Percentiles rank a stretch among this genome's conserved stretches.
Evolutionary conservation across 2,113 vertebrate species (phyloP).

Genomic region (Bostrychus sinensis): DNA sequence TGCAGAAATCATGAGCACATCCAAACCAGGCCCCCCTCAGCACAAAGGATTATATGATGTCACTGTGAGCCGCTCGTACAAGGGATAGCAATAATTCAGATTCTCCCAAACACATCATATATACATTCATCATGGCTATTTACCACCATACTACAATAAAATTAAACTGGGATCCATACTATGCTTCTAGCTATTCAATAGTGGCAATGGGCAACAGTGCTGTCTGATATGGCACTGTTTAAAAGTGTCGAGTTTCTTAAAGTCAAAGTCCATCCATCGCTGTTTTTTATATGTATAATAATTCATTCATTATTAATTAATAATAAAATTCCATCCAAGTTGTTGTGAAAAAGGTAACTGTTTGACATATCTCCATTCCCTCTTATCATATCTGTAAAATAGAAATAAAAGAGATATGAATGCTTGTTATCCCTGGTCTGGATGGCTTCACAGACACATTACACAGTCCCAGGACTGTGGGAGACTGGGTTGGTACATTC

Average conservation of each 20-base stretch:
- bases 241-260: too few relatives aligned
- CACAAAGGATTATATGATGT: neutral
- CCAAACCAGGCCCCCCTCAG: constrained; percentile 3
- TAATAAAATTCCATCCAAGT: too few relatives aligned
- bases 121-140: neutral
- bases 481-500: constrained; percentile 79
- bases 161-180: too few relatives aligned
- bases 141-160: neutral
- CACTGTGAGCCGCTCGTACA: neutral
- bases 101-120: neutral
- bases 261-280: too few relatives aligned
- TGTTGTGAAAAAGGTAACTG: too few relatives aligned
- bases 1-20: constrained; percentile 91
- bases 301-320: too few relatives aligned
- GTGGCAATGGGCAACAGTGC: too few relatives aligned
- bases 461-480: neutral
- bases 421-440: neutral
- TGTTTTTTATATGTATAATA: too few relatives aligned
- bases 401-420: too few relatives aligned
- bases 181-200: too few relatives aligned
- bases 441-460: neutral
- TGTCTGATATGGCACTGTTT: too few relatives aligned
- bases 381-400: neutral
- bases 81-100: neutral
- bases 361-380: too few relatives aligned